A percentile compares a stretch with the other conserved stretches of the same genome.
Evolutionary conservation across 2,113 vertebrate genomes (phyloP).

Genomic region (Phainopepla nitens): DNA sequence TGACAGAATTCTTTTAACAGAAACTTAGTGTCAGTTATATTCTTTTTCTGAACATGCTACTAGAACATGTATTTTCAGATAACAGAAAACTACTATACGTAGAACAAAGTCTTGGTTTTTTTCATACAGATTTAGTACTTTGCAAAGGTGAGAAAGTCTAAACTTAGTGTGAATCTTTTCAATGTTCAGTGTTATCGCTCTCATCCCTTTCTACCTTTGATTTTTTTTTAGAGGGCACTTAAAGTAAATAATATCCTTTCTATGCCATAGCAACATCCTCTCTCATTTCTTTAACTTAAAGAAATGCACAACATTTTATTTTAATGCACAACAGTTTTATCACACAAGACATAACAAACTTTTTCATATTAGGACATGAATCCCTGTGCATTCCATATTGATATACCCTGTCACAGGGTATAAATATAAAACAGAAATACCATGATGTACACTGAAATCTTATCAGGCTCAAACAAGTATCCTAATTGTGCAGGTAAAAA

Average conservation of each 20-base stretch:
- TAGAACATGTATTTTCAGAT: neutral
- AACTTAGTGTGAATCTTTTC: conserved; percentile 12
- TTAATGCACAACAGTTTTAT: conserved; percentile 14
- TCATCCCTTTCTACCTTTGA: neutral
- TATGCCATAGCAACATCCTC: neutral
- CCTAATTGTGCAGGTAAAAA: conserved; percentile 51
- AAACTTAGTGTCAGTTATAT: neutral
- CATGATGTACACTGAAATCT: conserved; percentile 19
- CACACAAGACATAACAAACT: conserved; percentile 18
- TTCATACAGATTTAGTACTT: neutral
- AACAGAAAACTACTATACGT: neutral
- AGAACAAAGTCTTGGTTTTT: conserved; percentile 14
- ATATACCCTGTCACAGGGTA: conserved; percentile 16
- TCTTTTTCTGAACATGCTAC: neutral
- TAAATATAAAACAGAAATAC: conserved; percentile 62
- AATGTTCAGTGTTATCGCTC: neutral
- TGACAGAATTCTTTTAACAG: conserved; percentile 60
- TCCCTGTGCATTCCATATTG: neutral
- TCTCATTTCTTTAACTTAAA: neutral
- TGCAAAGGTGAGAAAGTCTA: neutral
- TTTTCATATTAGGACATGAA: conserved; percentile 14
- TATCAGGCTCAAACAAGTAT: conserved; percentile 49
- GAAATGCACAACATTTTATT: too few relatives aligned
- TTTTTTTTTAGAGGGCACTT: neutral
- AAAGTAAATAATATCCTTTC: neutral